phyloP scores from a whole-genome alignment of 2,888 invertebrate genomes.

The Cenopis cana region DNA sequence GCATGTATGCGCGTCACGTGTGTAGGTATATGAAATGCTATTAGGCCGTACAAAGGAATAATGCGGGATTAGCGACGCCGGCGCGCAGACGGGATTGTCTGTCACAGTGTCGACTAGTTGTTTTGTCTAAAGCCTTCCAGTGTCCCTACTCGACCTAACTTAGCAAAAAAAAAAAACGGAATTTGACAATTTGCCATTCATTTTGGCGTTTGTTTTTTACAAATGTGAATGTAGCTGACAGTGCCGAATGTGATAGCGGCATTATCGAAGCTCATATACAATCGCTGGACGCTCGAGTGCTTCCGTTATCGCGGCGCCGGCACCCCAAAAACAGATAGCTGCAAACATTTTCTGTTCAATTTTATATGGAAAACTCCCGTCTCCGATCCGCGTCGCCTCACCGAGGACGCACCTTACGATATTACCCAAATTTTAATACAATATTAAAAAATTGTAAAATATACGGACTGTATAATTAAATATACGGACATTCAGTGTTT shows the following conservation, averaged over 20 bases:
- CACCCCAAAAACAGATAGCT: neutral
- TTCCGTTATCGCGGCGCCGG: neutral
- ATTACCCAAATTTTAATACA: too few species aligned
- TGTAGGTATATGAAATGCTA: conserved; percentile 36
- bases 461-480: too few species aligned
- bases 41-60: conserved; percentile 44
- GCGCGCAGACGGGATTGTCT: conserved; percentile 11
- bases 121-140: neutral
- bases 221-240: too few species aligned
- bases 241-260: too few species aligned
- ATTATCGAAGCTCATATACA: neutral
- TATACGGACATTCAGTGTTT: neutral
- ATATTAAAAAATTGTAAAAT: too few species aligned
- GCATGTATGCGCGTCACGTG: conserved; percentile 9
- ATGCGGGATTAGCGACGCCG: conserved; percentile 29
- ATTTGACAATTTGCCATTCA: too few species aligned
- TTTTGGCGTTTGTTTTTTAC: too few species aligned
- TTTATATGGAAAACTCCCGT: too few species aligned
- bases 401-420: too few species aligned
- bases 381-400: too few species aligned
- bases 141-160: neutral
- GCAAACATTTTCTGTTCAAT: neutral
- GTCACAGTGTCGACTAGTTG: conserved; percentile 4
- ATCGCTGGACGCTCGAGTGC: neutral
- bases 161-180: too few species aligned